phyloP scores from a whole-genome alignment of 2,888 invertebrate genomes.

The Tortricodes alternella region DNA sequence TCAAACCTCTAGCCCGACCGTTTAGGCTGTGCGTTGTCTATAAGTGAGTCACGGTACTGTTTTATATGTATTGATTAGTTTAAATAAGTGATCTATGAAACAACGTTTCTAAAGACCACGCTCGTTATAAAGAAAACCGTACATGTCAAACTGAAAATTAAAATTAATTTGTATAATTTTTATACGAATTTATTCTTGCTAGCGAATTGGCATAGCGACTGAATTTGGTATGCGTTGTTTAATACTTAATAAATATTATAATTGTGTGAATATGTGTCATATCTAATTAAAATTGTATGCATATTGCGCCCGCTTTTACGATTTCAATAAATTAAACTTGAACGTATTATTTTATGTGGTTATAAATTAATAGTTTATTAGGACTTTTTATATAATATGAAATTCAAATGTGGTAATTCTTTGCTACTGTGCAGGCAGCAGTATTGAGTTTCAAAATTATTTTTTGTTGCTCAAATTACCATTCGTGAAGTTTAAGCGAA shows the following conservation, averaged over 20 bases:
- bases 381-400: slow-evolving; percentile 14
- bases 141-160: too few species aligned
- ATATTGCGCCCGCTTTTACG: slow-evolving; percentile 25
- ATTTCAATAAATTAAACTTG: slow-evolving; percentile 16
- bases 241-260: slow-evolving; percentile 9
- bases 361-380: slow-evolving; percentile 21
- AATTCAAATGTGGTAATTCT: slow-evolving; percentile 10
- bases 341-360: slow-evolving; percentile 27
- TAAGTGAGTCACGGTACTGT: too few species aligned
- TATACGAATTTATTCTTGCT: slow-evolving; percentile 11
- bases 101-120: too few species aligned
- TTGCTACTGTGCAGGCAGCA: not conserved
- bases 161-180: too few species aligned
- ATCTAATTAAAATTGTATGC: slow-evolving; percentile 30
- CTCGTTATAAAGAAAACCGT: too few species aligned
- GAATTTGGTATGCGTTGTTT: slow-evolving; percentile 24
- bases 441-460: too few species aligned
- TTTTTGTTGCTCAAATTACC: too few species aligned
- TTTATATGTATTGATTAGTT: too few species aligned
- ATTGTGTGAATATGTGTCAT: slow-evolving; percentile 21
- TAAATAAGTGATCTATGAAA: too few species aligned
- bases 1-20: too few species aligned
- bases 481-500: not conserved
- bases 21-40: too few species aligned
- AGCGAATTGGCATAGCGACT: slow-evolving; percentile 64